A percentile compares a stretch with the other conserved stretches of the same genome.
Conservation (phyloP, 1,140 invertebrate genomes). For the Cyrtorhinus lividipennis region DNA sequence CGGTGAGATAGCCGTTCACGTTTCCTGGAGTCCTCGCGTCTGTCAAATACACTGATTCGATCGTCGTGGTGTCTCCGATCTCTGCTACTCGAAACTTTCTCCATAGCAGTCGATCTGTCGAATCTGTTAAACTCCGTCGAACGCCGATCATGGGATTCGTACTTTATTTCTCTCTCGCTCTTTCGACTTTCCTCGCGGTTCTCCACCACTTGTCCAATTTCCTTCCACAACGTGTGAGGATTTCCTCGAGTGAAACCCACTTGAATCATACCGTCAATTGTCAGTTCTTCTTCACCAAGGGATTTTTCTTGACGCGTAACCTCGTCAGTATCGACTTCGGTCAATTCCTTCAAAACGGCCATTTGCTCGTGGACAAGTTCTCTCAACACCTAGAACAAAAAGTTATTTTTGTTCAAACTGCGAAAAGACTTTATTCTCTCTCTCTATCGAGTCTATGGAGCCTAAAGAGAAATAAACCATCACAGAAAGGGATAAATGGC, state of each 20-base stretch:
- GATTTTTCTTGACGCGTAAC: background rate
- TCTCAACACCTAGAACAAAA: constrained; percentile 11
- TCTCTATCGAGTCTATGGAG: too few relatives aligned
- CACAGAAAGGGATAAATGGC: background rate
- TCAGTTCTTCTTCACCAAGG: background rate
- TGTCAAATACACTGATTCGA: too few relatives aligned
- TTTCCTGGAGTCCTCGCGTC: too few relatives aligned
- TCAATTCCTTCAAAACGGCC: background rate
- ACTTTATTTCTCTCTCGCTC: too few relatives aligned
- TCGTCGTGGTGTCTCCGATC: too few relatives aligned
- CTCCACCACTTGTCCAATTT: background rate
- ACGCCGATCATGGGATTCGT: too few relatives aligned
- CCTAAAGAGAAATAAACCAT: background rate
- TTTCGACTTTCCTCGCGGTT: too few relatives aligned
- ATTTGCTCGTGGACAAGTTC: constrained; percentile 14
- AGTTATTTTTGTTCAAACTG: background rate
- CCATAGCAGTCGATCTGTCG: too few relatives aligned
- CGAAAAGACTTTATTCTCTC: background rate
- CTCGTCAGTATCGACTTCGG: background rate
- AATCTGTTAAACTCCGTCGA: too few relatives aligned
- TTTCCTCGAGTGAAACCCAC: background rate
- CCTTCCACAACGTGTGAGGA: constrained; percentile 2
- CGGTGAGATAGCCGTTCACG: too few relatives aligned
- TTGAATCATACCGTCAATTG: background rate
- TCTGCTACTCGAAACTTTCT: too few relatives aligned